These are phyloP conservation scores for Sycophila texana DNA, from an alignment of 2,888 invertebrate species.

Conservation along the genomic window DNA sequence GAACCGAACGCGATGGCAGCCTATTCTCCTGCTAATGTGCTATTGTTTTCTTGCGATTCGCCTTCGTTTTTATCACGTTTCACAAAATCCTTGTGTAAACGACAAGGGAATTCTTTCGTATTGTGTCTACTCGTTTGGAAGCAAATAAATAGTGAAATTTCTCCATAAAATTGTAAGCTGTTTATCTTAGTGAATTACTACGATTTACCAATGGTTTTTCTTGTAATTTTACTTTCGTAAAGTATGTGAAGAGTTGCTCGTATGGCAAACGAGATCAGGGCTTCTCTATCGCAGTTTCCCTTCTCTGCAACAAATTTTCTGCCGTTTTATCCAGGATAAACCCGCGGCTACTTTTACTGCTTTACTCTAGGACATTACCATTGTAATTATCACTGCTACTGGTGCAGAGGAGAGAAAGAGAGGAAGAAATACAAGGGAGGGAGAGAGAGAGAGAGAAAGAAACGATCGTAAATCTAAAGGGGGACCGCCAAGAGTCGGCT, in stretches of 20 bases:
- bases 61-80: background rate
- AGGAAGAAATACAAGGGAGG: too few relatives aligned
- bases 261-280: too few relatives aligned
- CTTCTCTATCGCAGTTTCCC: conserved; percentile 1
- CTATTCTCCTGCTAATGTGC: conserved; percentile 7
- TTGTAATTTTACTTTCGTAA: too few relatives aligned
- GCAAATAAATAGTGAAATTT: too few relatives aligned
- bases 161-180: too few relatives aligned
- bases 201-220: too few relatives aligned
- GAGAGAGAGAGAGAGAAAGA: background rate
- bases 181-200: too few relatives aligned
- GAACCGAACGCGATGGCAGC: conserved; percentile 27
- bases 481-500: conserved; percentile 11
- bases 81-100: too few relatives aligned
- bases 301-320: conserved; percentile 17
- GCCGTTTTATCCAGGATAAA: conserved; percentile 20
- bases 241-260: too few relatives aligned
- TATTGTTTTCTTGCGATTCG: conserved; percentile 32
- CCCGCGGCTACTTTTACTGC: conserved; percentile 16
- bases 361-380: conserved; percentile 35
- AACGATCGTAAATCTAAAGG: conserved; percentile 41
- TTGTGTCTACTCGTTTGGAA: too few relatives aligned
- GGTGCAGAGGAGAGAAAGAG: background rate
- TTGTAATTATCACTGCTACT: conserved; percentile 48
- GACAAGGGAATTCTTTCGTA: too few relatives aligned